Evolutionary conservation across 2,888 invertebrate genomes (phyloP).

Genomic region (Latrodectus elegans): DNA sequence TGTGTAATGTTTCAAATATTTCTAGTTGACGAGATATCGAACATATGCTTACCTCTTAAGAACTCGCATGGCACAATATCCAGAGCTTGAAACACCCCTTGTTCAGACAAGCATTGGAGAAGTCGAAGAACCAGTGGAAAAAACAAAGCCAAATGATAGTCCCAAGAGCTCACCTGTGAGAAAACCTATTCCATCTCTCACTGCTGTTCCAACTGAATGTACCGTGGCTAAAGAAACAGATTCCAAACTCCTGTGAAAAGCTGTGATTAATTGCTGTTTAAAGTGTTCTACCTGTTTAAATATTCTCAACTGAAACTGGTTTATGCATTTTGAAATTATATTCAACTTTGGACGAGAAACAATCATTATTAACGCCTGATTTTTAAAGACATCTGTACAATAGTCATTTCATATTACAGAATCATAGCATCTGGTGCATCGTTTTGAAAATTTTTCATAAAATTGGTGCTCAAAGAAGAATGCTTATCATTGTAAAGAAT

Average conservation of each 20-base stretch:
- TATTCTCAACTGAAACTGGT: too few relatives aligned
- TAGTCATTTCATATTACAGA: slow-evolving; percentile 31
- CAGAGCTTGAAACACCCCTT: slow-evolving; percentile 76
- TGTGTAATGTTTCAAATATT: slow-evolving; percentile 16
- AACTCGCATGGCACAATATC: slow-evolving; percentile 70
- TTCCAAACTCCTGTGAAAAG: slow-evolving; percentile 17
- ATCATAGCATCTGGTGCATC: not conserved
- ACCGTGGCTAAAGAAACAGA: slow-evolving; percentile 11
- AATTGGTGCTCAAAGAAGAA: slow-evolving; percentile 64
- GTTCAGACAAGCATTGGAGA: slow-evolving; percentile 76
- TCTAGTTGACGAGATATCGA: slow-evolving; percentile 73
- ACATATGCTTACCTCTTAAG: slow-evolving; percentile 70
- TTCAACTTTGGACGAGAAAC: too few relatives aligned
- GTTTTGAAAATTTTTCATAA: slow-evolving; percentile 38
- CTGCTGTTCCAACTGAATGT: not conserved
- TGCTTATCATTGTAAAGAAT: slow-evolving; percentile 57
- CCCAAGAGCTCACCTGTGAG: slow-evolving; percentile 46
- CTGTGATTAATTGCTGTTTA: slow-evolving; percentile 55
- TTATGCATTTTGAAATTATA: too few relatives aligned
- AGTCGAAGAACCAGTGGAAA: slow-evolving; percentile 74
- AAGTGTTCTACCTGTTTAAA: not conserved
- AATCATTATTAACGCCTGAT: too few relatives aligned
- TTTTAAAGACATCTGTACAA: slow-evolving; percentile 29
- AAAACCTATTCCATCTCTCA: slow-evolving; percentile 7
- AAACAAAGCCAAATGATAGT: slow-evolving; percentile 41